Conservation (phyloP, 2,113 vertebrate genomes). For the Ammospiza caudacuta region DNA sequence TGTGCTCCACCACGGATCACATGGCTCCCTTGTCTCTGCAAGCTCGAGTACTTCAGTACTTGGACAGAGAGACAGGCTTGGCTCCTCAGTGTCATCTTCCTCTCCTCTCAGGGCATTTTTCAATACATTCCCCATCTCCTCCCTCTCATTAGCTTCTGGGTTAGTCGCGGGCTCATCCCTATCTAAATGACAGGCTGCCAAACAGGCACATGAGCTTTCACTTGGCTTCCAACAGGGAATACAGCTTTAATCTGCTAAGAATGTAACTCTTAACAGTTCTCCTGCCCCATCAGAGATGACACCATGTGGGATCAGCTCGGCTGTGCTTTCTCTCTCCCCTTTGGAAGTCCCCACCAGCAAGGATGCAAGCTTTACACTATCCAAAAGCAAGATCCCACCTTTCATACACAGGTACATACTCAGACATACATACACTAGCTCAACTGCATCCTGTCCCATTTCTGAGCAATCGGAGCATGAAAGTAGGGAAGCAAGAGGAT, state of each 20-base stretch:
- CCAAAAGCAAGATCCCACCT: not conserved
- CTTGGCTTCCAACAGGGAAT: not conserved
- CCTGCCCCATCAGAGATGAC: not conserved
- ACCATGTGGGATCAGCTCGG: not conserved
- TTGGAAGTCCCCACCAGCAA: not conserved
- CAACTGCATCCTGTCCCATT: not conserved
- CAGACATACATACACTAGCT: not conserved
- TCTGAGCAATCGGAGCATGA: not conserved
- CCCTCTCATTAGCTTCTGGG: not conserved
- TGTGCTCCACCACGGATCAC: not conserved
- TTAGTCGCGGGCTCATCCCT: not conserved
- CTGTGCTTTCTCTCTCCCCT: not conserved
- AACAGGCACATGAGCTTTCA: not conserved
- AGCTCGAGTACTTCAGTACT: not conserved
- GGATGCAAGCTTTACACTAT: not conserved
- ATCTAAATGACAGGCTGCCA: not conserved
- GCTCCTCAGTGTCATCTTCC: not conserved
- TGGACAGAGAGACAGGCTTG: not conserved
- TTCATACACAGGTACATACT: not conserved
- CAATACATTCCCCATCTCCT: not conserved
- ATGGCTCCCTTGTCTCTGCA: not conserved
- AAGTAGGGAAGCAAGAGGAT: not conserved
- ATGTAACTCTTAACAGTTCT: not conserved
- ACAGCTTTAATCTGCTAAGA: not conserved
- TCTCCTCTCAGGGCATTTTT: not conserved